Conservation (phyloP, 1,140 invertebrate species). For the Cotesia vestalis region DNA sequence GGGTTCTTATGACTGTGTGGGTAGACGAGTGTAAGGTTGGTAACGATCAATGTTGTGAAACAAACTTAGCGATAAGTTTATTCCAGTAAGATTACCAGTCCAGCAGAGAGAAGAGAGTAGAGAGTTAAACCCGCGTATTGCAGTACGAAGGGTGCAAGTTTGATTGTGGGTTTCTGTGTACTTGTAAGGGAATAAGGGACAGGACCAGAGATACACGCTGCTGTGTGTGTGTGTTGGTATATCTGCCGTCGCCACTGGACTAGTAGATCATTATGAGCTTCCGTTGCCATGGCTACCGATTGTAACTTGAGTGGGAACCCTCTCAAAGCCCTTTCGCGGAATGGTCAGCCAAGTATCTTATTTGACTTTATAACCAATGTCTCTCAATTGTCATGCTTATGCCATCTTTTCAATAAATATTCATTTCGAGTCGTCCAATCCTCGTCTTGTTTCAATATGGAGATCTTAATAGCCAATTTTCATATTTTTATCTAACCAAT, state of each 20-base stretch:
- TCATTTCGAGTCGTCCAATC: no score
- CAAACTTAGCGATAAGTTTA: constrained; percentile 24
- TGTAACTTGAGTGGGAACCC: constrained; percentile 40
- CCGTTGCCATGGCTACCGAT: constrained; percentile 64
- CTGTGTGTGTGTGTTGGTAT: no score
- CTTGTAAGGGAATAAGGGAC: constrained; percentile 60
- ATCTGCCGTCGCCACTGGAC: constrained; percentile 41
- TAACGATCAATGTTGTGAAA: constrained; percentile 24
- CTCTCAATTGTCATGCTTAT: constrained; percentile 58
- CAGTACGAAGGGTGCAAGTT: constrained; percentile 14
- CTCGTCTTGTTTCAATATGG: no score
- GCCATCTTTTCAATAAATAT: constrained; percentile 25
- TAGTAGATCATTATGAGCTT: constrained; percentile 65
- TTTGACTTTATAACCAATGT: constrained; percentile 62
- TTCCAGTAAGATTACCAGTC: constrained; percentile 23
- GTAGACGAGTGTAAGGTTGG: background rate
- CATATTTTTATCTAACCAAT: no score
- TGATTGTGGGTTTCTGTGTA: constrained; percentile 23
- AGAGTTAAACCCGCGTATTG: background rate
- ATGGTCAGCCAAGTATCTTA: constrained; percentile 62
- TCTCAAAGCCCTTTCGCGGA: constrained; percentile 49
- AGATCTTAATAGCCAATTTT: no score
- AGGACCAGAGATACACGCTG: constrained; percentile 3
- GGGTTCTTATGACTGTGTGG: no score
- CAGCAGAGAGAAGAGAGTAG: background rate